phyloP scores from a whole-genome alignment of 2,113 vertebrate species.

The Periophthalmus modestus region DNA sequence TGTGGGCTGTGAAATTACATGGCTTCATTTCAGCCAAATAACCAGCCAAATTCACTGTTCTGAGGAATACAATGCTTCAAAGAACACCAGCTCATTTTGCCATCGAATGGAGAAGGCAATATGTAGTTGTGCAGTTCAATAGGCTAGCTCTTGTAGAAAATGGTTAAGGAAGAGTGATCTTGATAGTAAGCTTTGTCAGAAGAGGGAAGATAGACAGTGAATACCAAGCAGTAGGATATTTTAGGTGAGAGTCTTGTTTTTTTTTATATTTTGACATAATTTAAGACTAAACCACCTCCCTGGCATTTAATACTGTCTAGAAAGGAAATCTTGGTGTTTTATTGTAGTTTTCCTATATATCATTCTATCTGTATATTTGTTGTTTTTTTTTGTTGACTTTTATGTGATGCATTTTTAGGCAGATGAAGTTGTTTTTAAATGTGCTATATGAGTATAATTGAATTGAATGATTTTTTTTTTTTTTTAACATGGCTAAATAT shows the following conservation, averaged over 20 bases:
- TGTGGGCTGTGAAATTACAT: neutral
- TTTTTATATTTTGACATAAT: too few relatives aligned
- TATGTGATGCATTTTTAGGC: too few relatives aligned
- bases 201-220: neutral
- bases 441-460: too few relatives aligned
- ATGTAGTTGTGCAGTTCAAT: neutral
- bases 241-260: neutral
- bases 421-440: too few relatives aligned
- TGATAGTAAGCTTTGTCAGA: neutral
- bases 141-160: neutral
- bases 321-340: too few relatives aligned
- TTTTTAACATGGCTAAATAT: too few relatives aligned
- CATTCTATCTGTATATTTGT: too few relatives aligned
- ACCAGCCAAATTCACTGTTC: constrained; percentile 3
- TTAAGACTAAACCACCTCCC: too few relatives aligned
- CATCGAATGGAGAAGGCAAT: neutral
- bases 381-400: too few relatives aligned
- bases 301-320: too few relatives aligned
- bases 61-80: neutral
- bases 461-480: too few relatives aligned
- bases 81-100: neutral
- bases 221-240: neutral
- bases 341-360: too few relatives aligned
- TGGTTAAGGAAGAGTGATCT: neutral
- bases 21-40: neutral